A percentile compares a stretch with the other conserved stretches of the same genome.
phyloP scores from a whole-genome alignment of 1,140 invertebrate species.

The Zaprionus lachaisei region DNA sequence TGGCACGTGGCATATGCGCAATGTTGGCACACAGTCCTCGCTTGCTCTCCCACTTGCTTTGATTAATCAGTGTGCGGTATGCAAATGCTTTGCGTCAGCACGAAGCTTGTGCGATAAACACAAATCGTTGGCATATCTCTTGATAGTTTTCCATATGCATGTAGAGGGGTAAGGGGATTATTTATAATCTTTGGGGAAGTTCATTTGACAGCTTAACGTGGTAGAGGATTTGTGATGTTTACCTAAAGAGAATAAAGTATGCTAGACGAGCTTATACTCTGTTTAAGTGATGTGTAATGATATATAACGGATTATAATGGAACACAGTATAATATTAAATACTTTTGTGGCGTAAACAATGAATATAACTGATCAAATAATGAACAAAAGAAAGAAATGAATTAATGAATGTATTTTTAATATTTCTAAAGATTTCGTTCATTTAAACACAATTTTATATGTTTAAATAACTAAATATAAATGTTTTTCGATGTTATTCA shows the following conservation, averaged over 20 bases:
- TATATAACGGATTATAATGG: too few species aligned
- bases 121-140: constrained; percentile 12
- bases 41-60: constrained; percentile 1
- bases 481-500: too few species aligned
- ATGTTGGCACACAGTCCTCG: constrained; percentile 38
- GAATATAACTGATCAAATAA: background rate
- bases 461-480: too few species aligned
- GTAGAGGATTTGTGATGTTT: background rate
- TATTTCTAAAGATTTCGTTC: too few species aligned
- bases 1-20: constrained; percentile 71
- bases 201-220: background rate
- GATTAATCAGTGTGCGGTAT: constrained; percentile 42
- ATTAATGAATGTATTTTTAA: too few species aligned
- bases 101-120: constrained; percentile 22
- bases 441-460: too few species aligned
- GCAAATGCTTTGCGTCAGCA: constrained; percentile 32
- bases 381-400: background rate
- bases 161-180: background rate
- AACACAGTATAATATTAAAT: too few species aligned
- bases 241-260: background rate
- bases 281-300: background rate
- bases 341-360: background rate
- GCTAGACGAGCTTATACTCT: background rate
- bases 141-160: constrained; percentile 11
- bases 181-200: background rate